Percentiles rank a stretch among this genome's conserved stretches.
phyloP scores from a whole-genome alignment of 2,113 vertebrate genomes.

The Lanius ludovicianus region DNA sequence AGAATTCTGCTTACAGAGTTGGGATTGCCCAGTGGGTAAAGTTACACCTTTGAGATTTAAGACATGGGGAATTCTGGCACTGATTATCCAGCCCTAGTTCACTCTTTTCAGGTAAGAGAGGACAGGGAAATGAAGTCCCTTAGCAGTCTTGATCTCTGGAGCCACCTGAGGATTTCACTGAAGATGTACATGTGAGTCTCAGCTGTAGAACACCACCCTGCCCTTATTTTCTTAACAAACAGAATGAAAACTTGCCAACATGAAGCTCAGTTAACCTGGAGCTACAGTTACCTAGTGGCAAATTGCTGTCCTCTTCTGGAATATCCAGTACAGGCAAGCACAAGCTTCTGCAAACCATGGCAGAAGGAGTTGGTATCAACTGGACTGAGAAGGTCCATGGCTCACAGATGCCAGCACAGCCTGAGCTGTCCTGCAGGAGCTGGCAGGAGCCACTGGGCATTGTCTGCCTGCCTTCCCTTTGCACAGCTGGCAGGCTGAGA shows the following conservation, averaged over 20 bases:
- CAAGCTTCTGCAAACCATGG: not conserved
- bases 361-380: not conserved
- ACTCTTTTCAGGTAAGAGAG: not conserved
- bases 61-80: not conserved
- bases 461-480: not conserved
- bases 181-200: not conserved
- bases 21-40: not conserved
- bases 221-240: not conserved
- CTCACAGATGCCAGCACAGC: not conserved
- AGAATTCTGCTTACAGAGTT: not conserved
- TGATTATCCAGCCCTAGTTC: rapidly evolving
- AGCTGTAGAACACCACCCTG: not conserved
- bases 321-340: not conserved
- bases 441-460: not conserved
- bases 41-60: not conserved
- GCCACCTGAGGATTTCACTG: not conserved
- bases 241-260: not conserved
- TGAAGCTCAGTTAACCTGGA: not conserved
- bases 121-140: not conserved
- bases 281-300: not conserved
- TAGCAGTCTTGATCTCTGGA: not conserved
- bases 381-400: not conserved
- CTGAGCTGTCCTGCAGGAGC: not conserved
- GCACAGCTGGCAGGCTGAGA: not conserved
- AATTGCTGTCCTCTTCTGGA: not conserved